Conservation (phyloP, 1,140 invertebrate species). For the Ceratina japonica region DNA sequence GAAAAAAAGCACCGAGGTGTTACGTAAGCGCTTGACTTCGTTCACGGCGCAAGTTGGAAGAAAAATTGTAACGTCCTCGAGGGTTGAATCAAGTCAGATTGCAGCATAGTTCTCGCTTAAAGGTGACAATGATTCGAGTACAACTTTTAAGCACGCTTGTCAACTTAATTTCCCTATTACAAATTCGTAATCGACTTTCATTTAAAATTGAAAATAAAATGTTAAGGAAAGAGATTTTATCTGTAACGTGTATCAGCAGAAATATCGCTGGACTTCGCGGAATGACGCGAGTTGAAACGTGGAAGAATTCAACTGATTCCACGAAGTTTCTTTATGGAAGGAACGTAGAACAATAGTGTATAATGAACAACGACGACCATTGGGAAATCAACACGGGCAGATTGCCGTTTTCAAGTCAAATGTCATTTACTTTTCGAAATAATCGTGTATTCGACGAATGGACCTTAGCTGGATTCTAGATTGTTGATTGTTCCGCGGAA, state of each 20-base stretch:
- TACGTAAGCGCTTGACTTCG: slow-evolving; percentile 7
- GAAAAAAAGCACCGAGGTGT: neutral
- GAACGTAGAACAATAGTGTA: no score
- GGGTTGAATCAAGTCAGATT: slow-evolving; percentile 12
- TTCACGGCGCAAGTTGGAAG: neutral
- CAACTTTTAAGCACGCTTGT: no score
- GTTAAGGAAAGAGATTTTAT: no score
- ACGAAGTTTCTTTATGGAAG: neutral
- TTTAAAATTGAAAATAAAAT: no score
- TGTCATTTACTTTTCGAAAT: neutral
- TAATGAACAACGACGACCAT: slow-evolving; percentile 10
- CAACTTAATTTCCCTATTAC: no score
- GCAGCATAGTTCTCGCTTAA: no score
- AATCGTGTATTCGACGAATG: neutral
- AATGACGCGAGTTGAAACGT: no score
- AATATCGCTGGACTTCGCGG: no score
- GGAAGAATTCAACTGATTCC: neutral
- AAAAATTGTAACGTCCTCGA: slow-evolving; percentile 9
- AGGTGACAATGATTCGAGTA: no score
- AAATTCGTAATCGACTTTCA: no score
- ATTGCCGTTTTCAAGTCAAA: slow-evolving; percentile 14
- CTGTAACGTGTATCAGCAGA: no score
- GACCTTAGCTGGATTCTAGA: neutral
- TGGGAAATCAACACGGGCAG: slow-evolving; percentile 40
- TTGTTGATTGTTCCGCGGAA: neutral